Evolutionary conservation across 2,888 invertebrate species (phyloP).

Genomic region (Dolichomitus sp.): DNA sequence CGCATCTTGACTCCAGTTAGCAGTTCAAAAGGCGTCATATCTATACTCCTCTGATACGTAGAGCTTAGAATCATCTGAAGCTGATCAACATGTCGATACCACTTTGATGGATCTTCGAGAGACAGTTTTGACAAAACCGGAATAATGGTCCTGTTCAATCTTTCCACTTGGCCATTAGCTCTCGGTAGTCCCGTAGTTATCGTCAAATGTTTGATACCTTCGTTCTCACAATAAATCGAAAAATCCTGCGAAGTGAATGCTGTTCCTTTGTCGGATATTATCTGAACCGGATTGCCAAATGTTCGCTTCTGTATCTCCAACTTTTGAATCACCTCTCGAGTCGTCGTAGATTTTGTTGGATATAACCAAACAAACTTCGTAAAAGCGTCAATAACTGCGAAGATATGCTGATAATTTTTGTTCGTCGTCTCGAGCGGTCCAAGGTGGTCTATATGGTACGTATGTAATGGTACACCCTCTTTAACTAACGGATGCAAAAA

Average conservation of each 20-base stretch:
- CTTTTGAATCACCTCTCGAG: constrained; percentile 78
- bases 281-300: constrained; percentile 79
- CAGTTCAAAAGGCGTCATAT: background rate
- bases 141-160: background rate
- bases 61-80: background rate
- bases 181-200: background rate
- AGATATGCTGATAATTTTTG: constrained; percentile 58
- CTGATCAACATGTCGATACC: background rate
- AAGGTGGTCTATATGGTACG: constrained; percentile 79
- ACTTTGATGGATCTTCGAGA: background rate
- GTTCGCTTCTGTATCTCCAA: constrained; percentile 73
- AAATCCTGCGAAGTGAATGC: constrained; percentile 82
- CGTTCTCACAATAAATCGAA: constrained; percentile 70
- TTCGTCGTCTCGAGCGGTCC: constrained; percentile 75
- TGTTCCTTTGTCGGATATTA: constrained; percentile 80
- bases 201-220: background rate
- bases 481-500: constrained; percentile 74
- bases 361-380: constrained; percentile 78
- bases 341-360: constrained; percentile 73
- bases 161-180: background rate
- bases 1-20: background rate
- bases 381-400: constrained; percentile 56
- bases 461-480: constrained; percentile 74
- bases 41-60: background rate
- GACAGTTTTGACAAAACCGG: constrained; percentile 1